Evolutionary conservation across 2,797 vertebrate species (phyloP), one percentile per base, ranked within the genome.

Genomic region (Eospalax fontanierii): DNA sequence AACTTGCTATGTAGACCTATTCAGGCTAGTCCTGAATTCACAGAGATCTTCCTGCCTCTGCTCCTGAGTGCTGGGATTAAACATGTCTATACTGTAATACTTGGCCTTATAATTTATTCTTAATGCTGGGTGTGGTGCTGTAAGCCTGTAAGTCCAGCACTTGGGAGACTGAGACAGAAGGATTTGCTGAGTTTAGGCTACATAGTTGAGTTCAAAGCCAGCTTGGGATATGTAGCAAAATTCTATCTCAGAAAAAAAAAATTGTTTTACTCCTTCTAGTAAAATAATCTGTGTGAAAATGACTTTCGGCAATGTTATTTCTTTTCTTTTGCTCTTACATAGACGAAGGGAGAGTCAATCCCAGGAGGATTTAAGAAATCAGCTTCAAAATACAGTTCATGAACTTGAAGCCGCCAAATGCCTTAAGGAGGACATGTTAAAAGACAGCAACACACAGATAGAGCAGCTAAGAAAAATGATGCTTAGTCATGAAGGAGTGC

Each of bases 351-450:
- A 99, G 93, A 98, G 96, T 0, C 98, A 97, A 71, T 98, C 97
- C 68, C 98, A 98, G 28, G 97, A 98, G 38, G 97, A 98, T 59
- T 96, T 98, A 87, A 98, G 99, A 98, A 98, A 95, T 95, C 98
- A 98, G 96, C 98, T 99, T 78, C 98, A 99, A 94, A 96, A 54
- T 81, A 98, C 97, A 70, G 12, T 98, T 93, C 93, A 95, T 65
- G 99, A 99, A 90, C 98, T 99, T 75, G 98, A 99, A 97, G 97
- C 97, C 89, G 98, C 98, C 92, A 99, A 97, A 95, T 97, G 97
- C 71, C 97, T 98, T 7, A 98, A 98, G 40, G 98, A 99, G 22
- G 96, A 98, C 89, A 98, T 98, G 97, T 96, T 99, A 92, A 98
- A 97, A 93, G 98, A 99, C 68, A 98, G 98, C 8, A 98, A 97